Evolutionary conservation across 2,888 invertebrate species (phyloP), one percentile per base, ranked within the genome.

Genomic region (Pelosia muscerda): DNA sequence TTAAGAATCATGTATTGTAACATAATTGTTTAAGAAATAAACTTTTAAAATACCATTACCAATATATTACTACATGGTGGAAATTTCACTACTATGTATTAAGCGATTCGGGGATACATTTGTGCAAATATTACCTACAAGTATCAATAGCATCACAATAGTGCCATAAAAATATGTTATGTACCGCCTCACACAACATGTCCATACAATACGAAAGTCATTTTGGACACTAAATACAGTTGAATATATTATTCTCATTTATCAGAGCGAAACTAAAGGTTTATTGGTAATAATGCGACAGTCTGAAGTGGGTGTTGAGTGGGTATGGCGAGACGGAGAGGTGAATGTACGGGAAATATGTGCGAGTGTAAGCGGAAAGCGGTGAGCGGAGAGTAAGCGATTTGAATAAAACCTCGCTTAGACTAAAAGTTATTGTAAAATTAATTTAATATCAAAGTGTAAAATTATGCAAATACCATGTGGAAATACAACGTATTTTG

Each of bases 281-380:
- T 73, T 81, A 89, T 88, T 83, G 83, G 84, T 77, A 85, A 84
- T 90, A 90, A 89, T 88, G 88, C 75, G 81, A 84, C 83, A 81
- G 81, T 79, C 82, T 75, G 78, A 76, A 89, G 90, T 88, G 87
- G 88, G 88, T 75, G 88, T 82, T 63, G 81, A 87, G 89, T 83
- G 87, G 76, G 66, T 57, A 83, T 78, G 88, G 76, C 88, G 87
- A 85, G 88, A 87, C 88, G 78, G 85, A 81, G 84, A 87, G 81
- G 81, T 82, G 71, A 73, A 71, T 75, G 75, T 74, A 81, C 77
- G 76, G 25, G n/a, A 26, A 28, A 69, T 63, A 66, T 71, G 61
- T 71, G 2, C 25, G 49, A 66, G 19, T 71, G 65, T 42, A 9
- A 63, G 83, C 73, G 81, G 19, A 13, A 25, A 77, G 81, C 76